These are phyloP conservation scores for Smutsia gigantea DNA, from an alignment of 2,797 vertebrate genomes.

Conservation along the genomic window DNA sequence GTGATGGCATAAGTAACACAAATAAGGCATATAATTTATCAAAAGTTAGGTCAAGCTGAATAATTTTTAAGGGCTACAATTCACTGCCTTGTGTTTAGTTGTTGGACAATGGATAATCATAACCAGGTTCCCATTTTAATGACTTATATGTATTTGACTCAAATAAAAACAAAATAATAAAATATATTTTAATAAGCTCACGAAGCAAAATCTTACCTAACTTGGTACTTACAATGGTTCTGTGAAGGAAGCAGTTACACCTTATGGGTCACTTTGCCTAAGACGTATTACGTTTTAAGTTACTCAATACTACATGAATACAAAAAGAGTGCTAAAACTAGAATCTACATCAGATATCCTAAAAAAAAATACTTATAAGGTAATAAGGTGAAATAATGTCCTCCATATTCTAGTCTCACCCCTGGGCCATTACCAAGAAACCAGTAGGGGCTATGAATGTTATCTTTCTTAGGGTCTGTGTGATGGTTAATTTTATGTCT, in stretches of 20 bases:
- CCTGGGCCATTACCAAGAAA: not conserved
- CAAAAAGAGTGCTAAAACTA: not conserved
- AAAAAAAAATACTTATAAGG: not conserved
- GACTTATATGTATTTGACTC: not conserved
- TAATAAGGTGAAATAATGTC: not conserved
- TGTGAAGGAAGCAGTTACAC: not conserved
- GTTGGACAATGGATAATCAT: not conserved
- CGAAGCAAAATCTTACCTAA: not conserved
- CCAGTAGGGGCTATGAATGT: not conserved
- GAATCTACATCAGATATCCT: not conserved
- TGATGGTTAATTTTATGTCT: not conserved
- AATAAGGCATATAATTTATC: not conserved
- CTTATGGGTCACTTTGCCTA: not conserved
- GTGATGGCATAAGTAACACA: not conserved
- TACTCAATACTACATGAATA: not conserved
- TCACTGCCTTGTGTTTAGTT: not conserved
- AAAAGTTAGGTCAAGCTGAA: slow-evolving; percentile 17
- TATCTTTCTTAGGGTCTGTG: not conserved
- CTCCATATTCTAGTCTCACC: not conserved
- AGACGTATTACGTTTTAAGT: not conserved
- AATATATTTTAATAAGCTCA: not conserved
- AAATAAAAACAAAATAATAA: not conserved
- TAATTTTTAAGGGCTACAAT: not conserved
- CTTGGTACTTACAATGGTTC: not conserved
- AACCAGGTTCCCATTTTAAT: not conserved